These are phyloP conservation scores for Sycobia sp. DNA, from an alignment of 1,140 invertebrate genomes.

Conservation along the genomic window DNA sequence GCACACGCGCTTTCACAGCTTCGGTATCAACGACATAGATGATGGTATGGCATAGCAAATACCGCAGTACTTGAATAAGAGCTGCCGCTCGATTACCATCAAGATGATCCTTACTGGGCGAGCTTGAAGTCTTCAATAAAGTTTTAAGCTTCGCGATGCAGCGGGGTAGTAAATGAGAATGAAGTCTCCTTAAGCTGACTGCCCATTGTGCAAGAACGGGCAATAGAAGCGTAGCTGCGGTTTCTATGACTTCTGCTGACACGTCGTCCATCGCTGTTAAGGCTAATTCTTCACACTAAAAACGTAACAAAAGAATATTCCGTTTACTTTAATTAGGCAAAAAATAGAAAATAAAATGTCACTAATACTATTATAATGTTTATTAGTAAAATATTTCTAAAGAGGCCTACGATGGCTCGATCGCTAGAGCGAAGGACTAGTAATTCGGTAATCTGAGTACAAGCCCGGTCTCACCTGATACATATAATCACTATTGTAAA, in stretches of 20 bases:
- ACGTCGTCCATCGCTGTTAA: slow-evolving; percentile 64
- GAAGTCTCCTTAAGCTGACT: slow-evolving; percentile 62
- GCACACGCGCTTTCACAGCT: slow-evolving; percentile 51
- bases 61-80: slow-evolving; percentile 56
- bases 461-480: too few relatives aligned
- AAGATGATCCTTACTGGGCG: slow-evolving; percentile 49
- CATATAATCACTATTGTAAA: too few relatives aligned
- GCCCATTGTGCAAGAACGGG: slow-evolving; percentile 71
- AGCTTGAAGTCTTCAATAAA: slow-evolving; percentile 46
- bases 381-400: too few relatives aligned
- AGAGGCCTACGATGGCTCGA: too few relatives aligned
- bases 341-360: too few relatives aligned
- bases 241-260: slow-evolving; percentile 61
- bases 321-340: too few relatives aligned
- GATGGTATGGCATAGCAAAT: slow-evolving; percentile 63
- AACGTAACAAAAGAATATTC: slow-evolving; percentile 7
- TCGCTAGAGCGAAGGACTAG: too few relatives aligned
- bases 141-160: slow-evolving; percentile 51
- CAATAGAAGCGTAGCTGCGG: slow-evolving; percentile 58
- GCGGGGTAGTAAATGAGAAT: slow-evolving; percentile 56
- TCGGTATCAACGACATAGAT: slow-evolving; percentile 59
- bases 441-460: too few relatives aligned
- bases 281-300: slow-evolving; percentile 66
- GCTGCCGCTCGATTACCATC: slow-evolving; percentile 48
- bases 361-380: too few relatives aligned